A percentile compares a stretch with the other conserved stretches of the same genome.
These are phyloP conservation scores for Coleophora deauratella DNA, from an alignment of 2,888 invertebrate species.

Conservation along the genomic window DNA sequence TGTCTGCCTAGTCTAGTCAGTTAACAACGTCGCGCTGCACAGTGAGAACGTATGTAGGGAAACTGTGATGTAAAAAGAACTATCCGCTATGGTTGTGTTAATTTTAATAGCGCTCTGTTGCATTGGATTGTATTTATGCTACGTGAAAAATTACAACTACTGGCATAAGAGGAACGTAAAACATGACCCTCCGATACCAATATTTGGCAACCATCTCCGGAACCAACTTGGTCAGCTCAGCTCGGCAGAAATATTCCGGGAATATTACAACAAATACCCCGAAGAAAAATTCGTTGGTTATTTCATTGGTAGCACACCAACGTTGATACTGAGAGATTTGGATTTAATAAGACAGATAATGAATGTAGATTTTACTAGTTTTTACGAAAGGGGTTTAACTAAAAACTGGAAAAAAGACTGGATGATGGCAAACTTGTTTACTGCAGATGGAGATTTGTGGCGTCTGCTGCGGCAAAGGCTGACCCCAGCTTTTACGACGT, in stretches of 20 bases:
- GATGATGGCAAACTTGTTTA: constrained; percentile 26
- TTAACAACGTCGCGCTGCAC: neutral
- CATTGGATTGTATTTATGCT: constrained; percentile 11
- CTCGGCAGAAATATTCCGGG: constrained; percentile 17
- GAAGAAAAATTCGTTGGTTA: constrained; percentile 26
- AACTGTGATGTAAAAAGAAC: no score
- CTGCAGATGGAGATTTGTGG: constrained; percentile 34
- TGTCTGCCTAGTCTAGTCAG: neutral
- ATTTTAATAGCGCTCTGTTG: no score
- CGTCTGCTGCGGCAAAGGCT: constrained; percentile 28
- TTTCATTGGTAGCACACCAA: constrained; percentile 20
- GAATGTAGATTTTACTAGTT: constrained; percentile 24
- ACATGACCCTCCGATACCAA: constrained; percentile 20
- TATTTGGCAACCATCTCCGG: constrained; percentile 18
- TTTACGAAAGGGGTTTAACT: constrained; percentile 23
- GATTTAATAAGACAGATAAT: constrained; percentile 25
- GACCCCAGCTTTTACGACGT: constrained; percentile 29
- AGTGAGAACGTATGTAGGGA: no score
- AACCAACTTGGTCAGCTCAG: constrained; percentile 17
- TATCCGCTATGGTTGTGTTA: no score
- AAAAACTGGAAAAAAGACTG: constrained; percentile 21
- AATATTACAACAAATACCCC: constrained; percentile 21
- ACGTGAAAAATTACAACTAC: constrained; percentile 20
- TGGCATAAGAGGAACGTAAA: constrained; percentile 21
- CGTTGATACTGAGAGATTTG: constrained; percentile 24